phyloP scores from a whole-genome alignment of 2,113 vertebrate species.

The Pongo pygmaeus region DNA sequence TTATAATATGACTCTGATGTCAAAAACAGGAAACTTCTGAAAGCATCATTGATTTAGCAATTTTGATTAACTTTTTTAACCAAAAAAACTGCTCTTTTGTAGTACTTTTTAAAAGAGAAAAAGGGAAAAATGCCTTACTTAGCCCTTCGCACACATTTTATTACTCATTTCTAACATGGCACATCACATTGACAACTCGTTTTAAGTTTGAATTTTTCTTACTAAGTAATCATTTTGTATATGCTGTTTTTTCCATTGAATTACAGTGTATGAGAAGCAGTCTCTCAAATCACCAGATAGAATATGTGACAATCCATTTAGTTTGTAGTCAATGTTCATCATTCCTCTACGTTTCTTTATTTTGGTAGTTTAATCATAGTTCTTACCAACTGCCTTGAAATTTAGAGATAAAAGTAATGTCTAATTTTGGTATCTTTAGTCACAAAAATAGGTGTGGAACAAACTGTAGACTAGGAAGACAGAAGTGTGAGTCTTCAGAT shows the following conservation, averaged over 20 bases:
- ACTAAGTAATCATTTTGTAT: constrained; percentile 30
- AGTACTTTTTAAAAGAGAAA: neutral
- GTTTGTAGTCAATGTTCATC: constrained; percentile 46
- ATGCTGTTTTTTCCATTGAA: constrained; percentile 3
- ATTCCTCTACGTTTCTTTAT: constrained; percentile 16
- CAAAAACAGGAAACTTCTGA: constrained; percentile 16
- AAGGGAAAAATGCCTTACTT: neutral
- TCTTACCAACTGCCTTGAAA: constrained; percentile 56
- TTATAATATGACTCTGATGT: constrained; percentile 37
- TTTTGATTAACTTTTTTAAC: constrained; percentile 40
- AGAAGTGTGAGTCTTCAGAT: neutral
- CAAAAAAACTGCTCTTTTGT: neutral
- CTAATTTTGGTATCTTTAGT: constrained; percentile 44
- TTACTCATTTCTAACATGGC: neutral
- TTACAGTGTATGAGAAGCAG: constrained; percentile 23
- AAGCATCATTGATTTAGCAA: constrained; percentile 29
- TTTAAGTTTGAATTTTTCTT: constrained; percentile 54
- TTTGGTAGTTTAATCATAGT: constrained; percentile 58
- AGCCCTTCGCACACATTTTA: neutral
- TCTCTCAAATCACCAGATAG: constrained; percentile 43
- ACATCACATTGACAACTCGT: neutral
- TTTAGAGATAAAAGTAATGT: constrained; percentile 52
- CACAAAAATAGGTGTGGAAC: constrained; percentile 21
- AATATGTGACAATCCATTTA: constrained; percentile 38
- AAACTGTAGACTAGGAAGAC: neutral